phyloP scores from a whole-genome alignment of 1,140 invertebrate species.

The Drosophila oshimai region DNA sequence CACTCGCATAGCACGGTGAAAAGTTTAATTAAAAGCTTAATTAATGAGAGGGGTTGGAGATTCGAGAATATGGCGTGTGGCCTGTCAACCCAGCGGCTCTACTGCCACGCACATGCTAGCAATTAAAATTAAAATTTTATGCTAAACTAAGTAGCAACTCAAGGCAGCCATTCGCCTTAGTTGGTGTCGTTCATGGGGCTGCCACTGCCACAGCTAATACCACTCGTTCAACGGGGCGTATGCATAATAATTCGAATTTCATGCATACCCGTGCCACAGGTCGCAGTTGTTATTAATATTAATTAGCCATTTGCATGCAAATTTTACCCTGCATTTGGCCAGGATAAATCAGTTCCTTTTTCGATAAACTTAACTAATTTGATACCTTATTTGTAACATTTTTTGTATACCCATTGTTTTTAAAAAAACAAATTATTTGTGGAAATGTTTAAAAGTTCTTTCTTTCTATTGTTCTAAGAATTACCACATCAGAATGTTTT shows the following conservation, averaged over 20 bases:
- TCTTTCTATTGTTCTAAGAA: conserved; percentile 3
- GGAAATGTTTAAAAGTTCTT: no score
- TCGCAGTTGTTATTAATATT: conserved; percentile 56
- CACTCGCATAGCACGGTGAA: conserved; percentile 66
- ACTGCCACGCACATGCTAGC: conserved; percentile 76
- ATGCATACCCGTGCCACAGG: conserved; percentile 38
- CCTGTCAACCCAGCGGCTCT: conserved; percentile 38
- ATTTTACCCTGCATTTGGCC: conserved; percentile 25
- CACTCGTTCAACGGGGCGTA: conserved; percentile 19
- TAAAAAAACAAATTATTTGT: no score
- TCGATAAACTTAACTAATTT: background rate
- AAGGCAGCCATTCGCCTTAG: conserved; percentile 18
- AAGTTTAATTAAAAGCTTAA: conserved; percentile 80
- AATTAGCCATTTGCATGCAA: conserved; percentile 62
- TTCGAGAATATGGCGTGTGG: conserved; percentile 21
- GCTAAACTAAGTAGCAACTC: conserved; percentile 77
- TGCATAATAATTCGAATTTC: conserved; percentile 54
- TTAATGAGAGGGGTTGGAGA: conserved; percentile 42
- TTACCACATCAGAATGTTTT: conserved; percentile 24
- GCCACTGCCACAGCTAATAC: conserved; percentile 40
- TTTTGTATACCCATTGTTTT: no score
- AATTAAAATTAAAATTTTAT: conserved; percentile 81
- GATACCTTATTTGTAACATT: background rate
- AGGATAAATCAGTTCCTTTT: background rate
- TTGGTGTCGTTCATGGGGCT: background rate